A percentile compares a stretch with the other conserved stretches of the same genome.
These are phyloP conservation scores for Zoanthus gigantus DNA, from an alignment of 92 coral and sea anemone genomes.

Conservation along the genomic window DNA sequence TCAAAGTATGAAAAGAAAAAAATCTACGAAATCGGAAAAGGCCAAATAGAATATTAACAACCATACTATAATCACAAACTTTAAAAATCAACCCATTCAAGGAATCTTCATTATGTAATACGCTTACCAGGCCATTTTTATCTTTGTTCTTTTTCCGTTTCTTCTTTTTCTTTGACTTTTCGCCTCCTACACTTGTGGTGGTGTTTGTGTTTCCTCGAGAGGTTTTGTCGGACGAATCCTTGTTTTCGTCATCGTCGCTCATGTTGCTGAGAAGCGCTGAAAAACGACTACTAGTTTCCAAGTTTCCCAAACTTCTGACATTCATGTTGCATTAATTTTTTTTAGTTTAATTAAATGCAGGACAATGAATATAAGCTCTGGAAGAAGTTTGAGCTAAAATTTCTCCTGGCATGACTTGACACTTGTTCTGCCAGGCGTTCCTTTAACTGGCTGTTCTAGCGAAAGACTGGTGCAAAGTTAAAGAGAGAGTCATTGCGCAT, in stretches of 20 bases:
- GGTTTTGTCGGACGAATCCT: not conserved
- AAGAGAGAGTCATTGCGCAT: no score
- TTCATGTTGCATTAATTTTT: not conserved
- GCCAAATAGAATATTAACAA: no score
- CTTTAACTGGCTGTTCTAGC: not conserved
- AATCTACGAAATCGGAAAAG: no score
- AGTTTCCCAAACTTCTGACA: not conserved
- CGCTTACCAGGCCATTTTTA: constrained; percentile 15
- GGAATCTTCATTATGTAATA: not conserved
- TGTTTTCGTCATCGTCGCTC: constrained; percentile 38
- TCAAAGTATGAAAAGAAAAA: no score
- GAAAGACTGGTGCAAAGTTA: constrained; percentile 36
- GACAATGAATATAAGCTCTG: not conserved
- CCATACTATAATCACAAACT: no score
- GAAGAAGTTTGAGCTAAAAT: not conserved
- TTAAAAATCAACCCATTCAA: not conserved
- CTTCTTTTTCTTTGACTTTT: constrained; percentile 46
- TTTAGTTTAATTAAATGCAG: not conserved
- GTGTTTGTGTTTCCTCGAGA: constrained; percentile 16
- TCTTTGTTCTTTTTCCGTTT: constrained; percentile 42
- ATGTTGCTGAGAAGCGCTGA: constrained; percentile 29
- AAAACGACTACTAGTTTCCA: constrained; percentile 28
- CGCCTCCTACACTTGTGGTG: constrained; percentile 24
- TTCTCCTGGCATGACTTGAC: not conserved
- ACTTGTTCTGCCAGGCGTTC: not conserved